Base-by-base conservation (phyloP, 1,140 invertebrate species). In the Calliphora vicina region DNA sequence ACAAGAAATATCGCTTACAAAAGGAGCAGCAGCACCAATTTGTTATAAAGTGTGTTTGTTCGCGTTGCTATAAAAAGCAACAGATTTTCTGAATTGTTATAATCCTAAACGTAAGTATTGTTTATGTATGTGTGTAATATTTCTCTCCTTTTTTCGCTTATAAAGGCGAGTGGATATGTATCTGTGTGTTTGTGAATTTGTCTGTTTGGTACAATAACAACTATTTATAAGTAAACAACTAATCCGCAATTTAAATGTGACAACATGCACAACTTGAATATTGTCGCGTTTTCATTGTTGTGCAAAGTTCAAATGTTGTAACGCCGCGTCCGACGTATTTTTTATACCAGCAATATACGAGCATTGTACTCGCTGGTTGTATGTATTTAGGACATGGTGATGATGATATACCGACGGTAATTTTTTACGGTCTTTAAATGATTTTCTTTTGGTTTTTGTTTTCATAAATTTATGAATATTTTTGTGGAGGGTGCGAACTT, bases 61-160 rank as follows among this genome's bases (percentile, higher is more conserved):
- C 12, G 8, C 12, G 13, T 15, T 4, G 17, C 12, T 43, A 35
- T 42, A 78, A 78, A 25, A 88, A 88, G 88, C 88, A 90, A 90
- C 88, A 90, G 88, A 90, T 89, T 90, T 89, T 85, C 88, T 86
- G 84, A 90, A 90, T 88, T 88, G 88, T 88, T 88, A 85, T 89
- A 89, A 90, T 90, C 88, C 88, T 83, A 86, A 87, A 88, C 85
- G 87, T 86, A 67, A 67, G 61, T 10, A 67, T 23, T 25, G 61
- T 57, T 57, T 57, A 17, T 67, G 57, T 67, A 8, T 67, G n/a
- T 17, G 1, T 15, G 12, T 50, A 13, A 17, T 42, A 26, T 15
- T 72, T 6, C 5, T 35, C 35, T 35, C 35, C 35, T 35, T 57
- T 2, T n/a, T n/a, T n/a, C n/a, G n/a, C n/a, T n/a, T n/a, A n/a